Evolutionary conservation across 35 echinoderm and acorn worm species (phyloP).

Genomic region (Lytechinus variegatus): DNA sequence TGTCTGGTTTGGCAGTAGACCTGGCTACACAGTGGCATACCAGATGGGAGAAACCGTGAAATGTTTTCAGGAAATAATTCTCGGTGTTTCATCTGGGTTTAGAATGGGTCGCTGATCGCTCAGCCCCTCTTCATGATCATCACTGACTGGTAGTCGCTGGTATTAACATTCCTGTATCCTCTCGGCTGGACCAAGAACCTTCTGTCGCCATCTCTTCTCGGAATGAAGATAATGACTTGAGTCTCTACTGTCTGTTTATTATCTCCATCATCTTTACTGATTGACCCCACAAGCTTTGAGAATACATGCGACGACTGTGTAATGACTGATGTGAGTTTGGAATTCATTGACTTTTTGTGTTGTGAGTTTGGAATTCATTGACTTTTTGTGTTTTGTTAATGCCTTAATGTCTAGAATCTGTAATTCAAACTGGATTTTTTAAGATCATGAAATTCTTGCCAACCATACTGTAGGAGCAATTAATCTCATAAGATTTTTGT

Average conservation of each 20-base stretch:
- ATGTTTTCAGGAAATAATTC: slow-evolving; percentile 19
- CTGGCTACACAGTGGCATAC: background rate
- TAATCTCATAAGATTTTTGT: background rate
- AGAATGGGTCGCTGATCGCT: background rate
- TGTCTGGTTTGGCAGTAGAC: background rate
- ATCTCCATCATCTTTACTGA: background rate
- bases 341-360: background rate
- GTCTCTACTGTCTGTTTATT: background rate
- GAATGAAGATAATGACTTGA: slow-evolving; percentile 1
- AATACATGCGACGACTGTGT: background rate
- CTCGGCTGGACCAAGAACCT: background rate
- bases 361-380: background rate
- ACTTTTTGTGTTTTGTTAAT: background rate
- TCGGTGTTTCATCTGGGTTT: background rate
- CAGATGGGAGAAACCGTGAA: background rate
- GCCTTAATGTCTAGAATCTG: background rate
- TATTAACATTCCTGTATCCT: background rate
- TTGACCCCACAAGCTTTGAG: background rate
- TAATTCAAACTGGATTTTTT: background rate
- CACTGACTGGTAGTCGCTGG: background rate
- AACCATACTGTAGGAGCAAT: background rate
- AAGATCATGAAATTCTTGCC: background rate
- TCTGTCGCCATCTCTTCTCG: background rate
- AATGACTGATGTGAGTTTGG: background rate
- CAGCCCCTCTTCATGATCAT: background rate